phyloP scores from a whole-genome alignment of 2,888 invertebrate genomes.

The Teinopalpus imperialis region DNA sequence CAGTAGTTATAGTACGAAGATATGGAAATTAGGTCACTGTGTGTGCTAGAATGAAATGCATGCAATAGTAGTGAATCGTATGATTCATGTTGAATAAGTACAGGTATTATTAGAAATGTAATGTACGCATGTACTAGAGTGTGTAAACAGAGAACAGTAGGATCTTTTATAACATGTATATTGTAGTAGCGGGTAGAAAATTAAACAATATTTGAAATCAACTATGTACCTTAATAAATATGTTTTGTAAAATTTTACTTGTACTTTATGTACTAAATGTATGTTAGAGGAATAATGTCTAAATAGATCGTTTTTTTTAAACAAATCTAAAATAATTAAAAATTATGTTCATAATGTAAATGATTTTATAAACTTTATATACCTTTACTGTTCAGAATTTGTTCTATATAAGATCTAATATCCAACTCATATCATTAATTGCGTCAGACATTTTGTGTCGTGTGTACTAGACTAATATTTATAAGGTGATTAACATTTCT shows the following conservation, averaged over 20 bases:
- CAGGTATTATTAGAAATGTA: slow-evolving; percentile 40
- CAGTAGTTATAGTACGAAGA: slow-evolving; percentile 56
- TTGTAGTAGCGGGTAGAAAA: not conserved
- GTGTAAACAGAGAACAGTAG: slow-evolving; percentile 17
- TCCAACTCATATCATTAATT: not conserved
- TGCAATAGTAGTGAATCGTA: slow-evolving; percentile 55
- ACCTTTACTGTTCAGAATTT: too few relatives aligned
- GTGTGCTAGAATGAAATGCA: slow-evolving; percentile 64
- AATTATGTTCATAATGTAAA: too few relatives aligned
- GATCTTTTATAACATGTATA: not conserved
- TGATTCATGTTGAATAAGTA: slow-evolving; percentile 36
- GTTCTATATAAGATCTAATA: too few relatives aligned
- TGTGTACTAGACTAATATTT: slow-evolving; percentile 42
- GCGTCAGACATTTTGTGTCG: not conserved
- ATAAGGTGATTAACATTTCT: slow-evolving; percentile 59
- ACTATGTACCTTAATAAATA: too few relatives aligned
- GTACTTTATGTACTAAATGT: too few relatives aligned
- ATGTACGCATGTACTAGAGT: slow-evolving; percentile 44
- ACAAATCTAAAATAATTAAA: too few relatives aligned
- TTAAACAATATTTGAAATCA: not conserved
- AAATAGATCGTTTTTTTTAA: too few relatives aligned
- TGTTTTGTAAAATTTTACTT: too few relatives aligned
- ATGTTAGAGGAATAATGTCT: too few relatives aligned
- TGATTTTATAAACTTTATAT: too few relatives aligned
- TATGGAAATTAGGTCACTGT: slow-evolving; percentile 58